Evolutionary conservation across 1,140 invertebrate species (phyloP).

Genomic region (Brachystomella parvula): DNA sequence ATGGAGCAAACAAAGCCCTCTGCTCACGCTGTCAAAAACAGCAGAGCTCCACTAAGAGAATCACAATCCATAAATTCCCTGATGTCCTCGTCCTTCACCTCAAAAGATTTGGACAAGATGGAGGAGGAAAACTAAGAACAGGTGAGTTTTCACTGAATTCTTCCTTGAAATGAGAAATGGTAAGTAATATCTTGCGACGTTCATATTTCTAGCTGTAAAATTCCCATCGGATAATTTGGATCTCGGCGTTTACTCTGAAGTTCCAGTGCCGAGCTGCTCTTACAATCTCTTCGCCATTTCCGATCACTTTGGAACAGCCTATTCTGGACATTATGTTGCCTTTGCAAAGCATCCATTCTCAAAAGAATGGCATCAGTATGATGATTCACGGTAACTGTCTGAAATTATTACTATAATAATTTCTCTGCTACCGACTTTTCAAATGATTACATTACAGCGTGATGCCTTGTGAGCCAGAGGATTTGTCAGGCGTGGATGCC

Average conservation of each 20-base stretch:
- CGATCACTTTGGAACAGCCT: constrained; percentile 84
- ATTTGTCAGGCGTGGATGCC: constrained; percentile 69
- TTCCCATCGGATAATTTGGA: constrained; percentile 76
- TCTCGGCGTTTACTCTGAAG: constrained; percentile 69
- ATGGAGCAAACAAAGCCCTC: constrained; percentile 87
- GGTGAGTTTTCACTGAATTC: neutral
- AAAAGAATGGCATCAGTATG: constrained; percentile 83
- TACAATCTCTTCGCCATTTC: constrained; percentile 87
- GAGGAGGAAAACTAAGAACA: constrained; percentile 75
- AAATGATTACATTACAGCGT: constrained; percentile 47
- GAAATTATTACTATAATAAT: neutral
- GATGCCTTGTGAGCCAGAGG: constrained; percentile 48
- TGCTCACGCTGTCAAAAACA: constrained; percentile 84
- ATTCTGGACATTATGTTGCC: constrained; percentile 90
- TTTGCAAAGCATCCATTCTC: constrained; percentile 82
- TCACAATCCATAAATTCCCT: constrained; percentile 87
- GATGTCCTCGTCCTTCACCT: constrained; percentile 82
- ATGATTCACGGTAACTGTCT: constrained; percentile 67
- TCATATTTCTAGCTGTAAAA: constrained; percentile 59
- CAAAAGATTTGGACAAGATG: constrained; percentile 79
- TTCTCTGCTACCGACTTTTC: neutral
- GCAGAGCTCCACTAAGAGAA: constrained; percentile 83
- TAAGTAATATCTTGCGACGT: neutral
- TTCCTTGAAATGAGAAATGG: neutral
- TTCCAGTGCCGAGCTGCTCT: constrained; percentile 48